Evolutionary conservation across 2,113 vertebrate species (phyloP), one percentile per base, ranked within the genome.

Genomic region (Gambusia holbrooki): DNA sequence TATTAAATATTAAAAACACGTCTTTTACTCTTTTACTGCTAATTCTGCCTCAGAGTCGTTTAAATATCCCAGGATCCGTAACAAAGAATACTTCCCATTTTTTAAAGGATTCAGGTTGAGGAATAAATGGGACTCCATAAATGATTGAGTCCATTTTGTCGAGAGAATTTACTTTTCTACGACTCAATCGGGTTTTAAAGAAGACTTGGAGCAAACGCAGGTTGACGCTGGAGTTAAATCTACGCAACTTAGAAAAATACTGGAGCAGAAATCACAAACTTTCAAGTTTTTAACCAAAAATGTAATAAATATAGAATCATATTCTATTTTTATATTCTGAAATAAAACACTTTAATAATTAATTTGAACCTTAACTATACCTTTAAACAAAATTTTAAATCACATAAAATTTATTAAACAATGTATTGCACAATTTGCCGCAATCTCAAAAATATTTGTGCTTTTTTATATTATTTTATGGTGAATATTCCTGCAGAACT

Each of bases 1-100:
- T 84, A 72, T 89, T 95, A 90, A 95, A 94, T 95, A 95, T 94
- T 95, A 89, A 95, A 94, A 93, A 81, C 77, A 58, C 83, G 86
- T 91, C 92, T 93, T 92, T 85, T 92, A 92, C 89, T 90, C 91
- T 80, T 73, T 84, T 85, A 89, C 82, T 51, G 75, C 82, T 86
- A 80, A 58, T 90, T 86, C 85, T 85, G 89, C 91, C 86, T 87
- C 80, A 74, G 77, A 42, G 78, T 80, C 73, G 62, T 86, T 82
- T 75, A 70, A 85, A 82, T 81, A 40, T 60, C 85, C 74, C 74
- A 65, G 88, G 84, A 84, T 90, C 90, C 84, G 68, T 85, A 92
- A 81, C 81, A 89, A 87, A 91, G 78, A 76, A 75, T 73, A 88
- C 83, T 89, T 88, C 86, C 84, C 87, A 82, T 91, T 91, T 91